Evolutionary conservation across 64 coral and sea anemone genomes (phyloP).

Genomic region (Astreopora myriophthalma): DNA sequence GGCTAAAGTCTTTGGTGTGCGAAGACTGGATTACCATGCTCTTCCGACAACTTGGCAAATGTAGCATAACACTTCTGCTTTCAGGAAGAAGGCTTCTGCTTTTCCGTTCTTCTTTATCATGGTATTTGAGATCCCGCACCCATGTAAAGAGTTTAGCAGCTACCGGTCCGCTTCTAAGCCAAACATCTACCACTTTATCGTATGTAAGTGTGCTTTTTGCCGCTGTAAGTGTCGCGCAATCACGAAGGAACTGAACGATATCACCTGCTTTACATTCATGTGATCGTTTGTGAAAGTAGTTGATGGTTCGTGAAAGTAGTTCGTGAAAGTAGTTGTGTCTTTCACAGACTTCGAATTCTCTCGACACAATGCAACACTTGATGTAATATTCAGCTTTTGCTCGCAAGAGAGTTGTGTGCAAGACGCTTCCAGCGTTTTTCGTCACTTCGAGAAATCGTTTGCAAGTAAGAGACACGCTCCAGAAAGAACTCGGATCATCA

Average conservation of each 20-base stretch:
- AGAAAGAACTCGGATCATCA: not conserved
- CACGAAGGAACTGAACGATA: not conserved
- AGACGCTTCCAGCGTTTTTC: conserved; percentile 11
- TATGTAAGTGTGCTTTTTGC: not conserved
- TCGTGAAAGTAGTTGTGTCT: too few species aligned
- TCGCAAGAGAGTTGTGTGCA: conserved; percentile 35
- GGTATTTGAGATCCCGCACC: not conserved
- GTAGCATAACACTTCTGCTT: not conserved
- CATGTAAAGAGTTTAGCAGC: conserved; percentile 43
- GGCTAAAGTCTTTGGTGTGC: conserved; percentile 7
- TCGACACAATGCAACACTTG: conserved; percentile 32
- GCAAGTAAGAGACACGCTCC: conserved; percentile 51
- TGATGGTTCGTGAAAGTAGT: too few species aligned
- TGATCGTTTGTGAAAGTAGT: too few species aligned
- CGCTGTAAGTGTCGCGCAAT: not conserved
- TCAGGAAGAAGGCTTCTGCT: not conserved
- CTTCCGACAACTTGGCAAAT: conserved; percentile 27
- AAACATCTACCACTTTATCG: not conserved
- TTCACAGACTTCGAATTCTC: too few species aligned
- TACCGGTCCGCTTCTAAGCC: conserved; percentile 28
- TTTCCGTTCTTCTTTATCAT: not conserved
- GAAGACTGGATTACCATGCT: conserved; percentile 36
- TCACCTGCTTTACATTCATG: too few species aligned
- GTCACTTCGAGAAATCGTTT: conserved; percentile 47
- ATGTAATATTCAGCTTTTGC: conserved; percentile 58